Evolutionary conservation across 2,113 vertebrate genomes (phyloP).

Genomic region (Naja naja): DNA sequence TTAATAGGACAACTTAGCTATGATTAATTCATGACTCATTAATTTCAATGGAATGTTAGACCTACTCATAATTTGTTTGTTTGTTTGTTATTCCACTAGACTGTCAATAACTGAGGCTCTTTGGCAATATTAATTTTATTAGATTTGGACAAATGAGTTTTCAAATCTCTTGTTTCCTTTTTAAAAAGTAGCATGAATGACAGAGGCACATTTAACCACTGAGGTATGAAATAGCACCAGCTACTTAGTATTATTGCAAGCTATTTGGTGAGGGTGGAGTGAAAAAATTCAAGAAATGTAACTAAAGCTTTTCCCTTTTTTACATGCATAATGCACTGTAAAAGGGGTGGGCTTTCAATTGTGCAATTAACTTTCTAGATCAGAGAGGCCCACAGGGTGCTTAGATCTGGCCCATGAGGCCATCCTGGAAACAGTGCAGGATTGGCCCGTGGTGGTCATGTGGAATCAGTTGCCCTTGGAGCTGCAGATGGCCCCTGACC

Average conservation of each 20-base stretch:
- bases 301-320: not conserved
- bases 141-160: not conserved
- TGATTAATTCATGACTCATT: not conserved
- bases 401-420: too few relatives aligned
- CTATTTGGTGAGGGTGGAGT: not conserved
- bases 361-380: not conserved
- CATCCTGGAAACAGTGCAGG: too few relatives aligned
- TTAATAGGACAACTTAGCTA: not conserved
- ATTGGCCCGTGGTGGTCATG: too few relatives aligned
- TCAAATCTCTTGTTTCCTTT: not conserved
- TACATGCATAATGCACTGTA: not conserved
- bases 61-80: not conserved
- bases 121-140: not conserved
- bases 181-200: not conserved
- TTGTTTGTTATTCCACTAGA: not conserved
- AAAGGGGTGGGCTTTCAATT: not conserved
- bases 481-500: too few relatives aligned
- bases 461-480: too few relatives aligned
- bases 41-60: not conserved
- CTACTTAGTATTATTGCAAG: not conserved
- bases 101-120: not conserved
- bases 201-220: not conserved
- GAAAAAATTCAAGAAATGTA: not conserved
- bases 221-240: not conserved
- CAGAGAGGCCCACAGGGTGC: too few relatives aligned